Base-by-base conservation (phyloP, 2,888 invertebrate genomes). In the Lagria hirta region DNA sequence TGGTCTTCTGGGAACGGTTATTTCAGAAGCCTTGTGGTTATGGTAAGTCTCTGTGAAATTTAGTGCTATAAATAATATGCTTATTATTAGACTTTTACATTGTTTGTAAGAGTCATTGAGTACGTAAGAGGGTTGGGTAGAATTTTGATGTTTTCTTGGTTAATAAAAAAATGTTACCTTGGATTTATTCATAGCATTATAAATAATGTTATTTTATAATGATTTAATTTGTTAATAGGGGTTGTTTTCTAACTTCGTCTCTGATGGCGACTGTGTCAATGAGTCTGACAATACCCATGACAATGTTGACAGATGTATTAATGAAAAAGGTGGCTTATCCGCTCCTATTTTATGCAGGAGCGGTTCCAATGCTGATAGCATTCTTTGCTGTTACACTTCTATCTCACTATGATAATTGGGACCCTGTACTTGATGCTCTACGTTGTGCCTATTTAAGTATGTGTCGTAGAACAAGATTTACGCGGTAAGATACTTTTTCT, bases 11-110 rank as follows among this genome's bases (percentile, higher is more conserved):
- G 95, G 95, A 35, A 95, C 95, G 11, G 86, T 96, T 36, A 75
- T 97, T 26, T 86, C 92, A 1, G 94, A 97, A 74, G 86, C 90
- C 16, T 74, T 96, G 28, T 96, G 95, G 95, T 76, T 96, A 26
- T 93, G 93, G 89, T 91, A 42, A 18, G 23, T 21, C 3, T 22
- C 13, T 10, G n/a, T 4, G 21, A 20, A n/a, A 8, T 16, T 26
- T 20, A 20, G 12, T 18, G 3, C 6, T 17, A 17, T 1, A 32
- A 34, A 14, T 12, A 13, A 14, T 21, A 14, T 2, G 23, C 3
- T 35, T 22, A 20, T 33, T 23, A 5, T 23, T 23, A 23, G 4
- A n/a, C n/a, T n/a, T n/a, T n/a, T n/a, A n/a, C n/a, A n/a, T n/a
- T n/a, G 4, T 23, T 23, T 23, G 4, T 23, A 23, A n/a, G n/a